These are phyloP conservation scores for Morelia viridis DNA, from an alignment of 2,797 vertebrate genomes.

Conservation along the genomic window DNA sequence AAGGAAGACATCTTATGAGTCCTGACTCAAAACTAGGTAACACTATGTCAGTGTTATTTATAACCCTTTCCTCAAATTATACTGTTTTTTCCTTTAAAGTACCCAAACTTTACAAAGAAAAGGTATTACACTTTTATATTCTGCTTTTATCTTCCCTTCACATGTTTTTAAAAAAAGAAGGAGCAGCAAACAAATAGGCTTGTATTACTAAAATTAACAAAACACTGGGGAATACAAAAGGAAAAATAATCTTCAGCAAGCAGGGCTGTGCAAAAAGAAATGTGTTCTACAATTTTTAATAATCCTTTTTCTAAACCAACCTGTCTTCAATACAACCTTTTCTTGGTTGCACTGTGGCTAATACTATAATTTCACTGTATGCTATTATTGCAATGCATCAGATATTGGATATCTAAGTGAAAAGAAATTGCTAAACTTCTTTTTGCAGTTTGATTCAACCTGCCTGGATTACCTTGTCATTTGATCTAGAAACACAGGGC, in stretches of 20 bases:
- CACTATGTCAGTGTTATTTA: constrained; percentile 9
- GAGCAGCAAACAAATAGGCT: constrained; percentile 16
- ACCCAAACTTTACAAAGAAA: constrained; percentile 36
- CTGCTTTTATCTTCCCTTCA: constrained; percentile 25
- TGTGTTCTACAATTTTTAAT: neutral
- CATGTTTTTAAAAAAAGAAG: neutral
- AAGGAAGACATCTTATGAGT: neutral
- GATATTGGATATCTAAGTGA: constrained; percentile 1
- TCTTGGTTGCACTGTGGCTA: neutral
- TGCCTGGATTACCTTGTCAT: neutral
- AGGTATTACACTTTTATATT: constrained; percentile 34
- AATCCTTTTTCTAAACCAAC: neutral
- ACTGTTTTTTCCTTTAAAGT: constrained; percentile 5
- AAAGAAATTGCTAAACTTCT: neutral
- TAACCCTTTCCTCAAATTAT: constrained; percentile 15
- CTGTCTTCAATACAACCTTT: neutral
- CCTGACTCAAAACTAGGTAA: neutral
- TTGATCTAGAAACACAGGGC: neutral
- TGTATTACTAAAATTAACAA: constrained; percentile 27
- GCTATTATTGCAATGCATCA: neutral
- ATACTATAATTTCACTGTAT: constrained; percentile 3
- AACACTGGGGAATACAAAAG: constrained; percentile 20
- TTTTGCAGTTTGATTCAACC: neutral
- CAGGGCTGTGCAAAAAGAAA: neutral
- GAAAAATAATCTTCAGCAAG: constrained; percentile 24